Conservation (phyloP, 2,113 vertebrate species). For the Oncorhynchus gorbuscha region DNA sequence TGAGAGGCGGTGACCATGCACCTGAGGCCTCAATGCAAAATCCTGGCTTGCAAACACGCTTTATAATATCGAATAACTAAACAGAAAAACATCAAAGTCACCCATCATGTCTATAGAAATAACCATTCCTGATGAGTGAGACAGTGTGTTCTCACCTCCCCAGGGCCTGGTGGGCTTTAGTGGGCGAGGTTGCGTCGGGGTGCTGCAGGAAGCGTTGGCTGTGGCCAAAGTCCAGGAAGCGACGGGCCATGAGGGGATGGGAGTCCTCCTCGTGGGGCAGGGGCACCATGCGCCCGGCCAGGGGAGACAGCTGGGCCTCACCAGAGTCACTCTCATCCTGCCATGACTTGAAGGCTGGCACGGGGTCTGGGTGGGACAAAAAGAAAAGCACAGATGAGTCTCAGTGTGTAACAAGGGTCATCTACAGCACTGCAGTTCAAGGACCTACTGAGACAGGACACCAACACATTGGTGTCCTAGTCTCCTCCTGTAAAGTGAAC, state of each 20-base stretch:
- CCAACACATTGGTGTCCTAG: not conserved
- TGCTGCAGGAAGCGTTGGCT: constrained; percentile 93
- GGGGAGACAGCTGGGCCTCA: constrained; percentile 93
- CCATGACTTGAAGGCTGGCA: constrained; percentile 95
- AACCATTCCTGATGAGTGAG: too few species aligned
- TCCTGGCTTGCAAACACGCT: too few species aligned
- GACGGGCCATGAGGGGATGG: constrained; percentile 83
- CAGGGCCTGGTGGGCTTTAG: constrained; percentile 85
- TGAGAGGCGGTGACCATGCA: not conserved
- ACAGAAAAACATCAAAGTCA: not conserved
- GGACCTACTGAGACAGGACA: not conserved
- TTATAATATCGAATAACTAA: not conserved
- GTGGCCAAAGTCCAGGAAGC: constrained; percentile 92
- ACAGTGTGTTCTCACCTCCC: constrained; percentile 73
- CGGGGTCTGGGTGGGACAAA: constrained; percentile 81
- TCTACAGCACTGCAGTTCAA: too few species aligned
- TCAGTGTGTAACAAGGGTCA: not conserved
- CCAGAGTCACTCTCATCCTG: constrained; percentile 90
- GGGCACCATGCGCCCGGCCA: constrained; percentile 91
- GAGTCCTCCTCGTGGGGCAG: constrained; percentile 85
- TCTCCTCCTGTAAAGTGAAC: not conserved
- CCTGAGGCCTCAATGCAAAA: not conserved
- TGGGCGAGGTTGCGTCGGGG: constrained; percentile 80
- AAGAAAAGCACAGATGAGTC: not conserved
- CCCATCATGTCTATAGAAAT: not conserved